Base-by-base conservation (phyloP, 2,888 invertebrate genomes). In the Sphaerophoria rueppellii region DNA sequence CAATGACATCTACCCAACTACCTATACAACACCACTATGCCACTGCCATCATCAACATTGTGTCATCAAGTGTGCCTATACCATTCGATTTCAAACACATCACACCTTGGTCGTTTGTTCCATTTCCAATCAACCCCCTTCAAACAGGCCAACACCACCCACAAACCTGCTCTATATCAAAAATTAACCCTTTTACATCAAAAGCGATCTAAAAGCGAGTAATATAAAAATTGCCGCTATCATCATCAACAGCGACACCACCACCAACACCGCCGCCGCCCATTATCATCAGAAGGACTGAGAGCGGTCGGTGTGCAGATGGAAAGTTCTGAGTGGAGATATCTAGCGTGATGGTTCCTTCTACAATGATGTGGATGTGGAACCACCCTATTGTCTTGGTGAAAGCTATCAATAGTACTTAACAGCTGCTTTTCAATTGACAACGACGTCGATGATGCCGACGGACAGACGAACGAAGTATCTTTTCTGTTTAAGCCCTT, bases 201-300 rank as follows among this genome's bases (percentile, higher is more conserved):
- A 85, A 85, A 85, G 76, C 80, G 76, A 85, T 85, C 81, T 85
- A 85, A 85, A 81, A 81, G 85, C 63, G 81, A 73, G 60, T 85
- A 81, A 85, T 85, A 81, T 80, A 81, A 85, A 85, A 85, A 85
- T 85, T 85, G 85, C 81, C 76, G 85, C 76, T 85, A 85, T 85
- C 77, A 77, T 81, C 85, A 60, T 70, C 81, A 81, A 57, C 63
- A 69, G 50, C 71, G 54, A 34, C 52, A 58, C 16, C 63, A 71
- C n/a, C 60, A 50, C 32, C 63, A 43, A 7, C 52, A 35, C 9
- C 54, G 48, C 46, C 52, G 52, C 2, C 52, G 37, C 6, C 50
- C 12, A 63, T 2, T 34, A 2, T 43, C 48, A 58, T 32, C 32
- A 46, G 46, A 43, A 46, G 4, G 9, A 7, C 32, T 58, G 52